Conservation (phyloP, 2,113 vertebrate genomes). For the Ibidorhyncha struthersii region DNA sequence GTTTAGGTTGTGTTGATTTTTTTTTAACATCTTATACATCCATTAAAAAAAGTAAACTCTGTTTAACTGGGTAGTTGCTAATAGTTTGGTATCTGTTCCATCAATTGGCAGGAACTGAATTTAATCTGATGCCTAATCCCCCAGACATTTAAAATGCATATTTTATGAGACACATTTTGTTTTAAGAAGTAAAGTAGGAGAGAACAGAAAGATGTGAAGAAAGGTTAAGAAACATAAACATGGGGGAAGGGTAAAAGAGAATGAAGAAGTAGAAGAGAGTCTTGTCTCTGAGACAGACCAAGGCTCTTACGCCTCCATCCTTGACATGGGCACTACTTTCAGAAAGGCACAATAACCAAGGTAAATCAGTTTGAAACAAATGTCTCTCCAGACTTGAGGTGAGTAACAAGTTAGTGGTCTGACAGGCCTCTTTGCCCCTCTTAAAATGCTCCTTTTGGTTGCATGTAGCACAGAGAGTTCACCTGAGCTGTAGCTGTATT, state of each 20-base stretch:
- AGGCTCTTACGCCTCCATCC: background rate
- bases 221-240: background rate
- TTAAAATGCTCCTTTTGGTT: background rate
- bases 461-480: background rate
- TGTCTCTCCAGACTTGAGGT: background rate
- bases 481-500: background rate
- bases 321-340: background rate
- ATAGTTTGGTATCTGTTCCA: background rate
- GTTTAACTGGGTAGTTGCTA: background rate
- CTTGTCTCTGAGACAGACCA: background rate
- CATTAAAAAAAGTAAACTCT: background rate
- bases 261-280: background rate
- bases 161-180: background rate
- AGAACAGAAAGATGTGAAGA: background rate
- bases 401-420: background rate
- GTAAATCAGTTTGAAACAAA: background rate
- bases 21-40: background rate
- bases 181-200: background rate
- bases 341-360: background rate
- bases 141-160: background rate
- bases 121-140: background rate
- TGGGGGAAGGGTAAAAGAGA: background rate
- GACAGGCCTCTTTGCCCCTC: background rate
- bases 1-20: rapidly evolving
- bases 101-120: background rate